Evolutionary conservation across 2,888 invertebrate species (phyloP).

Genomic region (Ornithoptera alexandrae): DNA sequence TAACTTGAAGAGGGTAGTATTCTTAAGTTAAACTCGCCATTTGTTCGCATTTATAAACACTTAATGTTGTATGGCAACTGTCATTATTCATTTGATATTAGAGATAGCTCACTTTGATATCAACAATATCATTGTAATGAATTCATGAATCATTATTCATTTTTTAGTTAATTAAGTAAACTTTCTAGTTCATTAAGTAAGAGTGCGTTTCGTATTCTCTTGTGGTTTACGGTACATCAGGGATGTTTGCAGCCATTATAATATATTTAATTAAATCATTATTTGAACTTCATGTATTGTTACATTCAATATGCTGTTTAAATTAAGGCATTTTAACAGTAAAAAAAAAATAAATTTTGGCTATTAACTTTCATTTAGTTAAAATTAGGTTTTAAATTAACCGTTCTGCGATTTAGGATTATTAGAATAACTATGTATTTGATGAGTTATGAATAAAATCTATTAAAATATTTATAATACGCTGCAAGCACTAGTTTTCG

Average conservation of each 20-base stretch:
- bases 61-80: not conserved
- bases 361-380: no score
- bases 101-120: no score
- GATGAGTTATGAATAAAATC: not conserved
- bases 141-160: not conserved
- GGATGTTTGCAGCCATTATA: slow-evolving; percentile 45
- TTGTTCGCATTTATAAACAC: slow-evolving; percentile 20
- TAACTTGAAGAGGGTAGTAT: slow-evolving; percentile 13
- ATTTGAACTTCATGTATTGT: no score
- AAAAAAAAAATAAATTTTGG: no score
- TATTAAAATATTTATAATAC: slow-evolving; percentile 33
- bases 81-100: not conserved
- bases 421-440: no score
- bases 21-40: slow-evolving; percentile 24
- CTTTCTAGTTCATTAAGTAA: slow-evolving; percentile 9
- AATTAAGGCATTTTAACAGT: no score
- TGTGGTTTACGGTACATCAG: slow-evolving; percentile 31
- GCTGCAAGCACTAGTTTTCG: slow-evolving; percentile 56
- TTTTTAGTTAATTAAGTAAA: not conserved
- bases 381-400: no score
- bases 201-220: not conserved
- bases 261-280: no score
- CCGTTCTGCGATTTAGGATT: no score
- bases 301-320: no score
- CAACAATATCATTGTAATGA: not conserved